Evolutionary conservation across 1,140 invertebrate genomes (phyloP).

Genomic region (Anastrepha ludens): DNA sequence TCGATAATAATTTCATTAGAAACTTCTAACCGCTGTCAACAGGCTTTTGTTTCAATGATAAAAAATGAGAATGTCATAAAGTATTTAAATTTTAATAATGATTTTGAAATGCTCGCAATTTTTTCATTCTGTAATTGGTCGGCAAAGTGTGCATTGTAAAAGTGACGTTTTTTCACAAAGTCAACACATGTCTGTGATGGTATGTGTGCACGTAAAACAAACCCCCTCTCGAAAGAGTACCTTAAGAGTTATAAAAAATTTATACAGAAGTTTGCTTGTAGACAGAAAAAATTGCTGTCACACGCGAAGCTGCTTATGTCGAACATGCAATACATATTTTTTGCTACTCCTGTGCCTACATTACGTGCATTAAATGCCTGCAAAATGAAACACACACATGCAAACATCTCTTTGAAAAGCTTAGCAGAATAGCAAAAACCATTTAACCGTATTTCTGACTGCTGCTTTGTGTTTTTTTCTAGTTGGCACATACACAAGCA

Average conservation of each 20-base stretch:
- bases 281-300: no score
- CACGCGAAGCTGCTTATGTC: no score
- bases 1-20: constrained; percentile 26
- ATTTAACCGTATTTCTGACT: not conserved
- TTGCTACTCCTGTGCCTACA: no score
- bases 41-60: not conserved
- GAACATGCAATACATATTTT: no score
- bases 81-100: constrained; percentile 48
- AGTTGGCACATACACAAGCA: not conserved
- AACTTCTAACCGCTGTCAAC: constrained; percentile 26
- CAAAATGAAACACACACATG: no score
- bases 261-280: no score
- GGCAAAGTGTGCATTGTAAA: no score
- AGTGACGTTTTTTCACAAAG: no score
- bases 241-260: no score
- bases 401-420: not conserved
- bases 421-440: not conserved
- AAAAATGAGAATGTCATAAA: constrained; percentile 39
- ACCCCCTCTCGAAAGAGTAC: not conserved
- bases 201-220: no score
- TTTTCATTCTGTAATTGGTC: not conserved
- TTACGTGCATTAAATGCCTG: no score
- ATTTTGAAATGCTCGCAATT: constrained; percentile 9
- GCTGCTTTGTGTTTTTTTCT: not conserved
- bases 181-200: no score